Conservation (phyloP, 2,888 invertebrate species). For the Spilosoma lubricipeda region DNA sequence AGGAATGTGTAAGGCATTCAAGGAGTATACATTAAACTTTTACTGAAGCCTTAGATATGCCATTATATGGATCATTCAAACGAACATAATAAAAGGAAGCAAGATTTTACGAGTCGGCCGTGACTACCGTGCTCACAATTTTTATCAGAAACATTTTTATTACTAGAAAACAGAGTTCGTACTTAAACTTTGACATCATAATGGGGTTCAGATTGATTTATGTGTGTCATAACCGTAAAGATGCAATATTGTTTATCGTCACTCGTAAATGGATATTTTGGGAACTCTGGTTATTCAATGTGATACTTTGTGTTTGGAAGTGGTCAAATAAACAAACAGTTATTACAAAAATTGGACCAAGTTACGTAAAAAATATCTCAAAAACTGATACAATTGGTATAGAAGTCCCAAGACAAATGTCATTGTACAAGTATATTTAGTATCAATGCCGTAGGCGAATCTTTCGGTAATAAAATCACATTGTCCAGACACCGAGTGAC, state of each 20-base stretch:
- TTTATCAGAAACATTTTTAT: conserved; percentile 70
- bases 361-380: background rate
- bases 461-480: conserved; percentile 20
- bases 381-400: background rate
- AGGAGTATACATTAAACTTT: conserved; percentile 67
- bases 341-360: no score
- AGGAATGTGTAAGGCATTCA: conserved; percentile 49
- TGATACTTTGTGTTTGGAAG: background rate
- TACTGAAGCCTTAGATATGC: conserved; percentile 62
- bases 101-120: conserved; percentile 74
- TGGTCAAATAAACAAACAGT: background rate
- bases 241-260: conserved; percentile 22
- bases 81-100: conserved; percentile 69
- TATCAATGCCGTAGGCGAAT: background rate
- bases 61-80: conserved; percentile 71
- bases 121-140: conserved; percentile 60
- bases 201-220: conserved; percentile 28
- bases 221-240: conserved; percentile 22
- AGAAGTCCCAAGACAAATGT: background rate
- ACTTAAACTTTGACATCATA: conserved; percentile 31
- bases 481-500: conserved; percentile 17
- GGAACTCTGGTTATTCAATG: background rate
- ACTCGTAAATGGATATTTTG: conserved; percentile 14
- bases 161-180: conserved; percentile 50
- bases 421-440: background rate